Base-by-base conservation (phyloP, 2,113 vertebrate genomes). In the Mustela nigripes region DNA sequence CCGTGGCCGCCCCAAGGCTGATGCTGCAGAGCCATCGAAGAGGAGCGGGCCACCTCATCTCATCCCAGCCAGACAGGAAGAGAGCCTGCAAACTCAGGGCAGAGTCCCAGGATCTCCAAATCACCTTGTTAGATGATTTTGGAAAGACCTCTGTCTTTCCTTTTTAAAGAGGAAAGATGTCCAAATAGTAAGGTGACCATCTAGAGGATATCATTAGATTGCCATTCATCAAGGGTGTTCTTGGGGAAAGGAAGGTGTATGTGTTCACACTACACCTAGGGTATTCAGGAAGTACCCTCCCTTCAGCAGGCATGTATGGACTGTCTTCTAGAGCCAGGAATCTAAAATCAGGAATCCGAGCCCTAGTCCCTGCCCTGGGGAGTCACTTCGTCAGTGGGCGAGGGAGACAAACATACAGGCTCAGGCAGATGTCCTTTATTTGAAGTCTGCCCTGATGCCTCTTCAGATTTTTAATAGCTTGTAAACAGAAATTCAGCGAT, bases 141-240 rank as follows among this genome's bases (percentile, higher is more conserved):
- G 91, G 60, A 60, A 53, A 48, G 28, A 91, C 12, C 28, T 81
- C 19, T 88, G 50, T 85, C 71, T 89, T 78, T 91, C 48, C 8
- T 60, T 58, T 85, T 86, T 65, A 87, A 97, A 83, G 83, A 89
- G 39, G 76, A 69, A 87, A 80, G 53, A 76, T 79, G 42, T 92
- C 93, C 85, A 92, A 95, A 69, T 71, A 87, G 56, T 79, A 86
- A 82, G 56, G 86, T 31, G 48, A 1, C 21, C 19, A 62, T 69
- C 26, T 80, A 15, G 26, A 63, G 67, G 11, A 39, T 91, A 22
- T 42, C 67, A 58, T 83, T 60, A 78, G 33, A 8, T 78, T 82
- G 58, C 67, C 45, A 62, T 74, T 94, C 53, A 67, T 3, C 3
- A 16, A 42, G 58, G 28, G n/a, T 50, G 36, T n/a, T n/a, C 18